These are phyloP conservation scores for Tricholaema leucomelas DNA, from an alignment of 2,113 vertebrate species.

Conservation along the genomic window DNA sequence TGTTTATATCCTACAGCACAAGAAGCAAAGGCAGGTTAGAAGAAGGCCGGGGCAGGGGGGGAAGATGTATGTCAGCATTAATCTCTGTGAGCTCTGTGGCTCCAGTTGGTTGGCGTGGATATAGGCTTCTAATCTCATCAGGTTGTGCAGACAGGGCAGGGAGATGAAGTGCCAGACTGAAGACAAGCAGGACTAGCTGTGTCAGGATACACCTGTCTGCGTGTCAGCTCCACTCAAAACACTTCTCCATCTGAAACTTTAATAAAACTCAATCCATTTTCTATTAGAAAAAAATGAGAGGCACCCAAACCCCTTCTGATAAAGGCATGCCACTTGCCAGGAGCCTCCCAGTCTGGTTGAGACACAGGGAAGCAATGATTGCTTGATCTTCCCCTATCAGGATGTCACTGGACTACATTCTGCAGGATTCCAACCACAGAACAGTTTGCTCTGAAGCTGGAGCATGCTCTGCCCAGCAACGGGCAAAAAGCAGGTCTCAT, in stretches of 20 bases:
- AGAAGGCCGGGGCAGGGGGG: not conserved
- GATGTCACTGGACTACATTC: not conserved
- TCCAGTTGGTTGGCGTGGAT: not conserved
- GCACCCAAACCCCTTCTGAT: not conserved
- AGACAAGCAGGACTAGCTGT: not conserved
- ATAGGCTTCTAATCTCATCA: not conserved
- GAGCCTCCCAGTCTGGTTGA: not conserved
- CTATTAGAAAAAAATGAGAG: not conserved
- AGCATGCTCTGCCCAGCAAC: not conserved
- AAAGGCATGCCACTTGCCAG: not conserved
- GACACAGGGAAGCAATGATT: not conserved
- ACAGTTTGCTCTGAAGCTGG: not conserved
- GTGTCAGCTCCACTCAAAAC: not conserved
- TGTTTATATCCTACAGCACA: slow-evolving; percentile 88
- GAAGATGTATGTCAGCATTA: not conserved
- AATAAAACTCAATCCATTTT: not conserved
- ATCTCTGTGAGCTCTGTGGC: not conserved
- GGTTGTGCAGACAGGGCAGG: not conserved
- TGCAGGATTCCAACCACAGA: not conserved
- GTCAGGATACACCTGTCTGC: not conserved
- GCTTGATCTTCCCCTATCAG: not conserved
- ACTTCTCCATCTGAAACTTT: not conserved
- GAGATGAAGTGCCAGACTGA: not conserved
- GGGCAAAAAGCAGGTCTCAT: not conserved
- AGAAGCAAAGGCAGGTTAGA: slow-evolving; percentile 17